Evolutionary conservation across 2,113 vertebrate genomes (phyloP).

Genomic region (Ifrita kowaldi): DNA sequence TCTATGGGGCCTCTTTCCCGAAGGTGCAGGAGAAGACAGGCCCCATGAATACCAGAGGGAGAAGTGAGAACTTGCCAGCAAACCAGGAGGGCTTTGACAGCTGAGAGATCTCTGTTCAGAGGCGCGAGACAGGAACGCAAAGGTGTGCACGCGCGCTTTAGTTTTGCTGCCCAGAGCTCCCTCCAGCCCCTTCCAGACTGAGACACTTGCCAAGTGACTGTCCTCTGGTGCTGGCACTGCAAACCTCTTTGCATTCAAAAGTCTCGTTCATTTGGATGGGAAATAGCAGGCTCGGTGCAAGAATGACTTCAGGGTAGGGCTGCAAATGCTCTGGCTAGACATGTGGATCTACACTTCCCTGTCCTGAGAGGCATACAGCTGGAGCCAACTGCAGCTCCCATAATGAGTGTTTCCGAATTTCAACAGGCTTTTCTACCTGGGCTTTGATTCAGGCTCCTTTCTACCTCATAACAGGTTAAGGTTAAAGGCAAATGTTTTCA

Average conservation of each 20-base stretch:
- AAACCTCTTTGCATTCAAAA: not conserved
- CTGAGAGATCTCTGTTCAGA: not conserved
- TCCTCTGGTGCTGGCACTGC: not conserved
- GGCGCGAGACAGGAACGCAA: not conserved
- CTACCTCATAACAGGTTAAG: not conserved
- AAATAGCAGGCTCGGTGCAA: not conserved
- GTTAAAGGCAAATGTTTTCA: constrained; percentile 11
- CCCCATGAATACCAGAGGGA: not conserved
- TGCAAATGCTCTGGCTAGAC: constrained; percentile 7
- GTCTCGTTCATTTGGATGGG: not conserved
- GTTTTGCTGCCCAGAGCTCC: not conserved
- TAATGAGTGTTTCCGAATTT: not conserved
- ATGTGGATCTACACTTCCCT: not conserved
- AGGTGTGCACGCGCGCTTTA: accelerated
- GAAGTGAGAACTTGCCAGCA: not conserved
- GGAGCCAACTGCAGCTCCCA: not conserved
- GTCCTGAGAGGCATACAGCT: not conserved
- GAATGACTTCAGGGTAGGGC: not conserved
- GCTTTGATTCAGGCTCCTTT: not conserved
- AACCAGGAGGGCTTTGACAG: not conserved
- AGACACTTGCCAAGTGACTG: not conserved
- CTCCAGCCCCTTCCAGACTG: not conserved
- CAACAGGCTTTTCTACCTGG: not conserved
- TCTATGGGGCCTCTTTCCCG: accelerated
- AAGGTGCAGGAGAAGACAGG: not conserved